Conservation (phyloP, 2,888 invertebrate genomes). For the Azorinus chamasolen region DNA sequence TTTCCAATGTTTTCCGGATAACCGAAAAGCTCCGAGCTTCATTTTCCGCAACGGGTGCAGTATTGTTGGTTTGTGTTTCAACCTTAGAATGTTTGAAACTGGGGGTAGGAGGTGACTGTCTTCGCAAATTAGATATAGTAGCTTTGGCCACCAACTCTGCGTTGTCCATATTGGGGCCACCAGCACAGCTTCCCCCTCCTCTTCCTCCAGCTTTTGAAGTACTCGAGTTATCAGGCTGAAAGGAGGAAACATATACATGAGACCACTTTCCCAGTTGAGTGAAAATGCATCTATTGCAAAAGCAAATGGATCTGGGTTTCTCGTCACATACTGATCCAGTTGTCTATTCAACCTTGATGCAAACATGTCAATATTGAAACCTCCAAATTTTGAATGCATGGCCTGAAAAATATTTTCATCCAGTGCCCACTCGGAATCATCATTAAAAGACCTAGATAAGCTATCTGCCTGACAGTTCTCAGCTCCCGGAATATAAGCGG, state of each 20-base stretch:
- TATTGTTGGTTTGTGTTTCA: slow-evolving; percentile 14
- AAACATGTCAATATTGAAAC: slow-evolving; percentile 22
- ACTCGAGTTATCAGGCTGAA: slow-evolving; percentile 20
- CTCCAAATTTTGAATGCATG: background rate
- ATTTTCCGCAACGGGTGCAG: slow-evolving; percentile 25
- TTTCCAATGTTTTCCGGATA: slow-evolving; percentile 21
- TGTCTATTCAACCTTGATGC: too few species aligned
- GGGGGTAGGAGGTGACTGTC: background rate
- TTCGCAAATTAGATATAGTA: slow-evolving; percentile 4
- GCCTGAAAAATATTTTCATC: slow-evolving; percentile 8
- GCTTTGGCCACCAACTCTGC: slow-evolving; percentile 29
- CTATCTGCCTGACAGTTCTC: slow-evolving; percentile 42
- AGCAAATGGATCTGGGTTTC: too few species aligned
- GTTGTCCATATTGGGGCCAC: slow-evolving; percentile 35
- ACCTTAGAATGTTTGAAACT: slow-evolving; percentile 3
- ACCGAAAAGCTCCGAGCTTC: slow-evolving; percentile 24
- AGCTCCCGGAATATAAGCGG: slow-evolving; percentile 38
- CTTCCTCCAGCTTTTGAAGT: slow-evolving; percentile 22
- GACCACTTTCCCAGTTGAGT: slow-evolving; percentile 13
- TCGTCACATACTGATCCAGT: too few species aligned
- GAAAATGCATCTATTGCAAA: too few species aligned
- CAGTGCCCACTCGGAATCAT: slow-evolving; percentile 56
- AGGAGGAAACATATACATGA: slow-evolving; percentile 36
- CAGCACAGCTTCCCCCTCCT: slow-evolving; percentile 20
- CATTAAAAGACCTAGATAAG: slow-evolving; percentile 40